phyloP scores from a whole-genome alignment of 2,888 invertebrate genomes.

The Pseudococcus jackbeardsleyi region DNA sequence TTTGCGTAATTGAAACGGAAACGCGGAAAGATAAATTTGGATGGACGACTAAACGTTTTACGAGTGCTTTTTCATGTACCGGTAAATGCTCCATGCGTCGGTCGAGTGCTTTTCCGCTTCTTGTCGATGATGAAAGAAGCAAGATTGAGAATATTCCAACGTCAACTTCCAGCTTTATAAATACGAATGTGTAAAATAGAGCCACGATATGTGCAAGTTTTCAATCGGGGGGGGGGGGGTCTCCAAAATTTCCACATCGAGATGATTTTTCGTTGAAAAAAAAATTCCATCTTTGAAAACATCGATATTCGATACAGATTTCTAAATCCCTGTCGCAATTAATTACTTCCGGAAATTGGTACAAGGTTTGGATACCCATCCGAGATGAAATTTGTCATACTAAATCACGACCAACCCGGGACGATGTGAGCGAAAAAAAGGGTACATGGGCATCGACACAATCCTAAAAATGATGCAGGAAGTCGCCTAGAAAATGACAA shows the following conservation, averaged over 20 bases:
- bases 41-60: slow-evolving; percentile 60
- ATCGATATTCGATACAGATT: neutral
- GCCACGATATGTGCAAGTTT: neutral
- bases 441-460: slow-evolving; percentile 33
- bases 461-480: slow-evolving; percentile 59
- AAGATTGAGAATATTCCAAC: slow-evolving; percentile 56
- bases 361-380: neutral
- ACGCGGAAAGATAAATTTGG: slow-evolving; percentile 62
- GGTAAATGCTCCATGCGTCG: slow-evolving; percentile 58
- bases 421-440: slow-evolving; percentile 9
- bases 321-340: neutral
- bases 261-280: neutral
- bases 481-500: slow-evolving; percentile 62
- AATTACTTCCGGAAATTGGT: slow-evolving; percentile 56
- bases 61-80: slow-evolving; percentile 64
- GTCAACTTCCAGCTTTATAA: neutral
- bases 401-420: slow-evolving; percentile 7
- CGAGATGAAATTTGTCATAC: slow-evolving; percentile 56
- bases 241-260: too few species aligned
- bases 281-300: neutral
- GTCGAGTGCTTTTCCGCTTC: slow-evolving; percentile 63
- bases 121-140: slow-evolving; percentile 59
- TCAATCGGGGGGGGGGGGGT: neutral
- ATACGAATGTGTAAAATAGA: neutral
- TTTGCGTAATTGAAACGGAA: slow-evolving; percentile 63